phyloP scores from a whole-genome alignment of 2,888 invertebrate species.

The Zonitis immaculata region DNA sequence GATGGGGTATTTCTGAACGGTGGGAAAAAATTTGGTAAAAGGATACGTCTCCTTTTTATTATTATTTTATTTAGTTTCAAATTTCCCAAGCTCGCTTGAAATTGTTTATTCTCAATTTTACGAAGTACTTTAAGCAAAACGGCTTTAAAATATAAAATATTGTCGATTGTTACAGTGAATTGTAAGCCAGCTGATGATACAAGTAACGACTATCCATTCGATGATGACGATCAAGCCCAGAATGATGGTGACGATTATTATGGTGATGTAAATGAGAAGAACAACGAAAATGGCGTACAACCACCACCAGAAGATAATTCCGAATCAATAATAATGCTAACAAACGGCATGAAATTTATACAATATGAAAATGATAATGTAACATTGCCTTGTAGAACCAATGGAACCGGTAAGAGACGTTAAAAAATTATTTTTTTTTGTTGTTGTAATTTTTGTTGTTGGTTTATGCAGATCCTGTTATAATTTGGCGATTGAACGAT shows the following conservation, averaged over 20 bases:
- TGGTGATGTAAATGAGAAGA: not conserved
- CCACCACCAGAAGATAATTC: not conserved
- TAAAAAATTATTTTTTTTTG: no score
- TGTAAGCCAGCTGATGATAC: not conserved
- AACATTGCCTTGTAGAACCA: slow-evolving; percentile 13
- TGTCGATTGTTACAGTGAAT: no score
- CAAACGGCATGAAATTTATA: not conserved
- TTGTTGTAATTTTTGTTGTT: no score
- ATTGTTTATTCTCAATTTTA: no score
- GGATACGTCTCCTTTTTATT: no score
- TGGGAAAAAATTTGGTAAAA: no score
- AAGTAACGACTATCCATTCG: not conserved
- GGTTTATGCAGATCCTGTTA: not conserved
- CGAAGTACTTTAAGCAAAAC: no score
- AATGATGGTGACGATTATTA: slow-evolving; percentile 12
- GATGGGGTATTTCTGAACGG: no score
- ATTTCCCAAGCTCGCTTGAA: no score
- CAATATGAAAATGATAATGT: not conserved
- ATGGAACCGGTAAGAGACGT: slow-evolving; percentile 11
- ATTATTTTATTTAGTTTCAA: no score
- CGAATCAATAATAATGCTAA: not conserved
- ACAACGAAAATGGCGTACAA: not conserved
- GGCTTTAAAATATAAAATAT: no score
- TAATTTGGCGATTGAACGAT: slow-evolving; percentile 17
- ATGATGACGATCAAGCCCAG: slow-evolving; percentile 20